Conservation (phyloP, 1,140 invertebrate genomes). For the Ectropis grisescens region DNA sequence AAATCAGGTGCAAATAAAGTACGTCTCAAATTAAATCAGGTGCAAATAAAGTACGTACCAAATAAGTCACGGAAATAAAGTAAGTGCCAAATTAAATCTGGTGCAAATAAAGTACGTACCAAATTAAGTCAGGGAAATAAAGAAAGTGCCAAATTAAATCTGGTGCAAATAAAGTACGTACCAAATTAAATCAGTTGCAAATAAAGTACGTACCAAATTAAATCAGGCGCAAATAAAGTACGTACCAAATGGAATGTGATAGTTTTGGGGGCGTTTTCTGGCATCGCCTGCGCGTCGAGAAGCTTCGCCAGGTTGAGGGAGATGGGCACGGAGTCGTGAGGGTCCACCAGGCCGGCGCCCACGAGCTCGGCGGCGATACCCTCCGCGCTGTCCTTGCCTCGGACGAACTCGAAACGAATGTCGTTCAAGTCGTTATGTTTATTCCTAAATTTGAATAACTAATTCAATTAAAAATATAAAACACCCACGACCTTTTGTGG, state of each 20-base stretch:
- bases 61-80: too few species aligned
- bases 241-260: constrained; percentile 94
- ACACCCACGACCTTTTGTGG: too few species aligned
- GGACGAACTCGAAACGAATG: constrained; percentile 96
- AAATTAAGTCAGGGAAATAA: too few species aligned
- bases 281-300: constrained; percentile 78
- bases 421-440: constrained; percentile 94
- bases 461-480: constrained; percentile 2
- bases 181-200: too few species aligned
- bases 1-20: too few species aligned
- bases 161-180: too few species aligned
- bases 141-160: too few species aligned
- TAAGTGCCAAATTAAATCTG: too few species aligned
- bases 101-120: too few species aligned
- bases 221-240: too few species aligned
- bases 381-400: constrained; percentile 92
- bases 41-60: constrained; percentile 86
- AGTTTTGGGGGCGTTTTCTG: constrained; percentile 70
- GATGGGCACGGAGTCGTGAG: constrained; percentile 91
- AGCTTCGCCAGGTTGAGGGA: constrained; percentile 93
- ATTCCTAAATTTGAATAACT: constrained; percentile 77
- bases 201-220: too few species aligned
- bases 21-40: too few species aligned
- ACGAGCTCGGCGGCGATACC: constrained; percentile 95
- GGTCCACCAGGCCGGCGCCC: constrained; percentile 93